Conservation (phyloP, 2,113 vertebrate species). For the Setophaga coronata region DNA sequence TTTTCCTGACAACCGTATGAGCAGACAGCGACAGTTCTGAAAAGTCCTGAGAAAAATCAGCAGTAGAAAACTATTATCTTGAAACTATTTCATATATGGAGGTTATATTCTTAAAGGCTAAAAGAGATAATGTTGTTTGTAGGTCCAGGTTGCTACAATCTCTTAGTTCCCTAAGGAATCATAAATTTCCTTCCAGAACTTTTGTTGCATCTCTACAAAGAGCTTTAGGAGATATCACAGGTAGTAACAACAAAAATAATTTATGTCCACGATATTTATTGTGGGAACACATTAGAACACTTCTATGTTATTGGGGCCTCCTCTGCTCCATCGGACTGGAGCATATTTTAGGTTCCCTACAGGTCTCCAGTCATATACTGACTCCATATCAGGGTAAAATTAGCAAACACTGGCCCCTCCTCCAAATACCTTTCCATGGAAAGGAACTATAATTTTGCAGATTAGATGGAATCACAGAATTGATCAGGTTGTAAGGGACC, state of each 20-base stretch:
- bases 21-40: not conserved
- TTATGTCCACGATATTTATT: accelerated
- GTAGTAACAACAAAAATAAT: not conserved
- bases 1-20: not conserved
- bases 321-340: not conserved
- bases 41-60: not conserved
- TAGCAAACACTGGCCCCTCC: not conserved
- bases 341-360: not conserved
- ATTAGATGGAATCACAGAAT: not conserved
- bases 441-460: not conserved
- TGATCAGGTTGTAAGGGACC: not conserved
- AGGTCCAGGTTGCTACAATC: not conserved
- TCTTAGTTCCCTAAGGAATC: not conserved
- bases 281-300: not conserved
- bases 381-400: accelerated
- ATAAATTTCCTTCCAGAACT: not conserved
- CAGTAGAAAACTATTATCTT: not conserved
- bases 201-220: not conserved
- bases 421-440: not conserved
- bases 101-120: not conserved
- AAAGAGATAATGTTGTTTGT: not conserved
- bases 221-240: not conserved
- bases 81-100: not conserved
- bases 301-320: not conserved
- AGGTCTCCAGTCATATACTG: not conserved